Percentiles rank a stretch among this genome's conserved stretches.
phyloP scores from a whole-genome alignment of 2,113 vertebrate species.

The Antigone vipio region DNA sequence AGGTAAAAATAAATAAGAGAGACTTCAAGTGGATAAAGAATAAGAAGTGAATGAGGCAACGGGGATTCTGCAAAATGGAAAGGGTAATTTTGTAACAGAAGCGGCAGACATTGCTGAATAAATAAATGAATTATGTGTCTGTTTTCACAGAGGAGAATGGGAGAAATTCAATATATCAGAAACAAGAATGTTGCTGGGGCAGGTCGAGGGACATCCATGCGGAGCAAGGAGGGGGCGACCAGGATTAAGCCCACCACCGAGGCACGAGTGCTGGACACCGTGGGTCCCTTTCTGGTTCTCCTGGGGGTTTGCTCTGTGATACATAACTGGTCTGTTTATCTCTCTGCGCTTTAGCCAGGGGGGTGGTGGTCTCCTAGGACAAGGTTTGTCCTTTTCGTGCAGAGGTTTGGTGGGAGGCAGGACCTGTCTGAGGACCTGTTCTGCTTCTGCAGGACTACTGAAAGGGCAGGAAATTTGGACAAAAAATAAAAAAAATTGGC shows the following conservation, averaged over 20 bases:
- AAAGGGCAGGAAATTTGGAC: background rate
- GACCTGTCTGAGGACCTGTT: background rate
- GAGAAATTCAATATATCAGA: background rate
- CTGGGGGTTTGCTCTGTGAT: background rate
- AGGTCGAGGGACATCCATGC: background rate
- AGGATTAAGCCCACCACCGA: background rate
- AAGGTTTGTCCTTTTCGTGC: background rate
- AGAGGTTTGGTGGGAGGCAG: background rate
- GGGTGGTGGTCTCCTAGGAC: background rate
- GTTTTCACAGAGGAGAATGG: background rate
- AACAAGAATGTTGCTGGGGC: background rate
- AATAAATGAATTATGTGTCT: slow-evolving; percentile 17
- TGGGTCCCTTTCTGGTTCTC: background rate
- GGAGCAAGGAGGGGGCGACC: background rate
- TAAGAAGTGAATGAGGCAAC: slow-evolving; percentile 16
- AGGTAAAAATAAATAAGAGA: slow-evolving; percentile 22
- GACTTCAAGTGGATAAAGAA: slow-evolving; percentile 25
- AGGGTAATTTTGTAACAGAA: slow-evolving; percentile 24
- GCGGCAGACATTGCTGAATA: background rate
- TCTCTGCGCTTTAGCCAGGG: background rate
- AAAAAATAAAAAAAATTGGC: background rate
- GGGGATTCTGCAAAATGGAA: slow-evolving; percentile 31
- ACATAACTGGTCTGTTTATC: background rate
- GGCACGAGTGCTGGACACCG: fast-evolving
- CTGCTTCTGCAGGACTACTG: background rate